Evolutionary conservation across 2,797 vertebrate genomes (phyloP).

Genomic region (Clarias pachynema): DNA sequence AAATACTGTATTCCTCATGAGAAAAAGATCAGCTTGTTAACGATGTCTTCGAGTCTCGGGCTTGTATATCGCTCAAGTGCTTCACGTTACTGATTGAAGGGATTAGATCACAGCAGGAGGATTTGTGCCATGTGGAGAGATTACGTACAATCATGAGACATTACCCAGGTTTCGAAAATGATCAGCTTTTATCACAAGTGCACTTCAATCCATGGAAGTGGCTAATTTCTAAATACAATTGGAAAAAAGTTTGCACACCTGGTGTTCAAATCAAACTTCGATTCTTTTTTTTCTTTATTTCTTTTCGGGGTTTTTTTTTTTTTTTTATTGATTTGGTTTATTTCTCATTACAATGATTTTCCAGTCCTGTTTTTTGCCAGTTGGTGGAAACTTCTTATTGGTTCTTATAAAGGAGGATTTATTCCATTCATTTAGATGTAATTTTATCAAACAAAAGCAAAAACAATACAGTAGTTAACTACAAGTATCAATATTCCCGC

Average conservation of each 20-base stretch:
- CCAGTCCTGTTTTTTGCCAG: background rate
- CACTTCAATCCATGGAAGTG: slow-evolving; percentile 16
- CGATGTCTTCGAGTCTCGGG: slow-evolving; percentile 1
- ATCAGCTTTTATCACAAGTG: slow-evolving; percentile 39
- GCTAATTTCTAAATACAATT: background rate
- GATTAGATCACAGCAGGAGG: slow-evolving; percentile 29
- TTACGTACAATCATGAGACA: slow-evolving; percentile 18
- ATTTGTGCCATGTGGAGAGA: slow-evolving; percentile 27
- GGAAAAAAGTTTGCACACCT: background rate
- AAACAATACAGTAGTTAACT: background rate
- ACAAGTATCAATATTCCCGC: background rate
- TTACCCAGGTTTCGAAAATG: slow-evolving; percentile 27
- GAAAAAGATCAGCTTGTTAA: slow-evolving; percentile 10
- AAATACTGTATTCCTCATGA: background rate
- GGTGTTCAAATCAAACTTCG: too few relatives aligned
- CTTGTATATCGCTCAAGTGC: slow-evolving; percentile 6
- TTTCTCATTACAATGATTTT: background rate
- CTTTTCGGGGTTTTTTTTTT: background rate
- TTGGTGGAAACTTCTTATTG: background rate
- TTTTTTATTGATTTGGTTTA: background rate
- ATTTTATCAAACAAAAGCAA: background rate
- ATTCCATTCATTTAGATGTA: background rate
- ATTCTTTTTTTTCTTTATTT: background rate
- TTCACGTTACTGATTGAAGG: slow-evolving; percentile 30
- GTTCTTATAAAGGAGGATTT: background rate